Percentiles rank a stretch among this genome's conserved stretches.
Evolutionary conservation across 2,888 invertebrate genomes (phyloP).

Genomic region (Orchesella flavescens): DNA sequence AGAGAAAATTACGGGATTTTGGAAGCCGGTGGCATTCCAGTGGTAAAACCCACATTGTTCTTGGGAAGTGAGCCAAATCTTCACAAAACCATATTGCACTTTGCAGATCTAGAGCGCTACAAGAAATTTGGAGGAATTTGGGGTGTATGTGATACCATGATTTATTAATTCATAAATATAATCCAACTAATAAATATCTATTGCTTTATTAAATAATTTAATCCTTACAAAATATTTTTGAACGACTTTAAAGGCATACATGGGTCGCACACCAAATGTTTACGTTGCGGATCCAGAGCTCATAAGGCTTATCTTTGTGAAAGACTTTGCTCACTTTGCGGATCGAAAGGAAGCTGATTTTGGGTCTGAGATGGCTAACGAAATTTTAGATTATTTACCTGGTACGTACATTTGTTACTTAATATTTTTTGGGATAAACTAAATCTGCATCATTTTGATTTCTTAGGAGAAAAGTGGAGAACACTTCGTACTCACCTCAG

Average conservation of each 20-base stretch:
- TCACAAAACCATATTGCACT: conserved; percentile 68
- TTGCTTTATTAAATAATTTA: too few species aligned
- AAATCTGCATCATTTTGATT: conserved; percentile 45
- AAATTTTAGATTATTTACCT: conserved; percentile 69
- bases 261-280: conserved; percentile 67
- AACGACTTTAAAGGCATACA: too few species aligned
- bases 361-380: conserved; percentile 64
- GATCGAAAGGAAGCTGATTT: conserved; percentile 62
- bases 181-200: too few species aligned
- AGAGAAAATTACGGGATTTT: conserved; percentile 70
- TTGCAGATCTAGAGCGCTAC: conserved; percentile 67
- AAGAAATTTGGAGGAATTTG: conserved; percentile 70
- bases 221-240: too few species aligned
- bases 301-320: conserved; percentile 67
- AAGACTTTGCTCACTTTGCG: conserved; percentile 67
- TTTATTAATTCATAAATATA: too few species aligned
- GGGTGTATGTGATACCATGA: conserved; percentile 66
- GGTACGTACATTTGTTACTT: conserved; percentile 54
- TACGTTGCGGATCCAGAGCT: conserved; percentile 69
- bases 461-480: conserved; percentile 71
- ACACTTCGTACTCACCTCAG: too few species aligned
- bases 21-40: conserved; percentile 68
- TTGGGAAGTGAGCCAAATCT: conserved; percentile 68
- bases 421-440: too few species aligned
- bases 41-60: conserved; percentile 64